Percentiles rank a stretch among this genome's conserved stretches.
phyloP scores from a whole-genome alignment of 2,797 vertebrate genomes.

The Podargus strigoides region DNA sequence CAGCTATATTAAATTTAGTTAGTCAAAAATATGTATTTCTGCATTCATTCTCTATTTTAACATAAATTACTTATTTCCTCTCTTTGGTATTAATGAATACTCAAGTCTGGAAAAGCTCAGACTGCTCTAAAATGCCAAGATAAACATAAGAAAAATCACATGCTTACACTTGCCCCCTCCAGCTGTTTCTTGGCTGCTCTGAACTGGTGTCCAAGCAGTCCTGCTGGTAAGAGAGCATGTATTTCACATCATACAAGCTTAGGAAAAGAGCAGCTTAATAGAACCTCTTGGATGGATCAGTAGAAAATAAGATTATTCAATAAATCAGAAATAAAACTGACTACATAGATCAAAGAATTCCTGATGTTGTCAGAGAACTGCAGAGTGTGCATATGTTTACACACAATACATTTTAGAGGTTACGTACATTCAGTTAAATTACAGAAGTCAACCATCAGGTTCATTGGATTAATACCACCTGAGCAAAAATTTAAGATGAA shows the following conservation, averaged over 20 bases:
- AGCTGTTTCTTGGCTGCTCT: constrained; percentile 26
- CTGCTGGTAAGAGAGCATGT: background rate
- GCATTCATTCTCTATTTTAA: background rate
- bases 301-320: background rate
- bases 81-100: constrained; percentile 8
- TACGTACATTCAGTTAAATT: background rate
- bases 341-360: background rate
- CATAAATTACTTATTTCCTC: constrained; percentile 7
- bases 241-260: fast-evolving
- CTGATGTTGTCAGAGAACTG: background rate
- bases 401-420: background rate
- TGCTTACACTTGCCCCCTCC: background rate
- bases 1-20: background rate
- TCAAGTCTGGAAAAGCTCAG: constrained; percentile 25
- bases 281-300: background rate
- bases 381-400: background rate
- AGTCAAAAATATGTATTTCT: background rate
- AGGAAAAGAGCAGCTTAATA: background rate
- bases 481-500: background rate
- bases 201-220: background rate
- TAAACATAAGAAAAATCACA: constrained; percentile 26
- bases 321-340: background rate
- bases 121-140: constrained; percentile 3
- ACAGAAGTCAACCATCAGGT: background rate
- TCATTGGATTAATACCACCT: background rate